These are phyloP conservation scores for Aurelia sp. DNA, from an alignment of 30 jellyfish, hydroid and myxozoan genomes.

Conservation along the genomic window DNA sequence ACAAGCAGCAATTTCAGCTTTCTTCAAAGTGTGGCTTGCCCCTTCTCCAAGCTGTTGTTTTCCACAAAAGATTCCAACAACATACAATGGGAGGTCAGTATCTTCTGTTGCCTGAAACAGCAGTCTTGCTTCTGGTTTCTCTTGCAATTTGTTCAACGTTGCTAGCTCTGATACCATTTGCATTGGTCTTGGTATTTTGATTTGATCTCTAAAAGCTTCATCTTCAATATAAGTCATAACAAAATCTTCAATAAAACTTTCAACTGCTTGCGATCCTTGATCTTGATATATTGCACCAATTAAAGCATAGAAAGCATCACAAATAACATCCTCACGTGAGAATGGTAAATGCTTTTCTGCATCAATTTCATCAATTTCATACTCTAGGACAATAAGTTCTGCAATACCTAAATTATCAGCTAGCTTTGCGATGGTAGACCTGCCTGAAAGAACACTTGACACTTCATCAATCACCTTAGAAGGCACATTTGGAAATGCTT, in stretches of 20 bases:
- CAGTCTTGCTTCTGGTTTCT: conserved; percentile 54
- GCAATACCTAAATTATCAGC: conserved; percentile 82
- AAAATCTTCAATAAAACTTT: conserved; percentile 76
- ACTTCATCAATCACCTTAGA: conserved; percentile 45
- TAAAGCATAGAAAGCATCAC: conserved; percentile 90
- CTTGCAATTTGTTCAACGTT: conserved; percentile 39
- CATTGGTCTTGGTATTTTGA: conserved; percentile 64
- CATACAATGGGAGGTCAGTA: conserved; percentile 63
- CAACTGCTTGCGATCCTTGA: conserved; percentile 69
- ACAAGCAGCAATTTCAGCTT: conserved; percentile 73
- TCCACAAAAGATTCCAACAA: conserved; percentile 75
- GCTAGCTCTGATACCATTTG: conserved; percentile 44
- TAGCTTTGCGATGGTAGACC: conserved; percentile 54
- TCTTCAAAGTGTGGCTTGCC: conserved; percentile 45
- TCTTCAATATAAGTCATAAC: conserved; percentile 67
- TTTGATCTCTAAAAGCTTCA: conserved; percentile 64
- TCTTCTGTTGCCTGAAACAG: conserved; percentile 34
- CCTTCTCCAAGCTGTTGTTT: conserved; percentile 58
- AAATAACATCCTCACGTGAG: conserved; percentile 77
- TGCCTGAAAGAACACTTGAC: conserved; percentile 39
- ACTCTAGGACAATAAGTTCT: conserved; percentile 77
- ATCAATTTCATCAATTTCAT: conserved; percentile 63
- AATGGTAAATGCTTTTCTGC: conserved; percentile 58
- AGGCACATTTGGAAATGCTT: conserved; percentile 67
- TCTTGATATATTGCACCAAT: conserved; percentile 91